Conservation (phyloP, 2,113 vertebrate genomes). For the Zapus hudsonius region DNA sequence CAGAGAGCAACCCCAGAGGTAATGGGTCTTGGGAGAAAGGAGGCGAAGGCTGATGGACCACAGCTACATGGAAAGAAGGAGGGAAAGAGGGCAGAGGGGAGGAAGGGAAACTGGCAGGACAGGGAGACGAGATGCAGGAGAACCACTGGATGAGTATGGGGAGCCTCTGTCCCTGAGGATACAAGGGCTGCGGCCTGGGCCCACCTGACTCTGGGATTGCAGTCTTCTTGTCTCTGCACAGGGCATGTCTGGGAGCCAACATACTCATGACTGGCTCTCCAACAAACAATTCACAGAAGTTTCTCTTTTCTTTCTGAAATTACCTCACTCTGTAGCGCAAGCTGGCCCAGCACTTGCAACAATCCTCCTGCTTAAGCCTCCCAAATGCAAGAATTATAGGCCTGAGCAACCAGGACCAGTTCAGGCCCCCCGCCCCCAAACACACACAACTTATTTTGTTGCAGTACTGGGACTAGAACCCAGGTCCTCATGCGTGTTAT, state of each 20-base stretch:
- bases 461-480: too few species aligned
- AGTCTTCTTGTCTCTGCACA: not conserved
- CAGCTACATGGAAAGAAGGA: too few species aligned
- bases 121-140: not conserved
- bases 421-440: not conserved
- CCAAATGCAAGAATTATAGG: not conserved
- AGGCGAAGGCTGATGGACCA: not conserved
- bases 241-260: not conserved
- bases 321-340: not conserved
- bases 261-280: not conserved
- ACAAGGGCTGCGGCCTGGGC: not conserved
- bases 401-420: not conserved
- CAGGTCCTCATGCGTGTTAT: too few species aligned
- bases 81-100: not conserved
- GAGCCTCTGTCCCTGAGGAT: not conserved
- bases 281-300: not conserved
- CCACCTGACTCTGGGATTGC: accelerated
- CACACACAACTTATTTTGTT: not conserved
- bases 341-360: not conserved
- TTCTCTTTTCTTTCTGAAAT: not conserved
- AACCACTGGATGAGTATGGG: too few species aligned
- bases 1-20: not conserved
- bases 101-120: too few species aligned
- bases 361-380: not conserved
- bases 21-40: not conserved